Conservation (phyloP, 2,888 invertebrate genomes). For the Pandemis cinnamomeana region DNA sequence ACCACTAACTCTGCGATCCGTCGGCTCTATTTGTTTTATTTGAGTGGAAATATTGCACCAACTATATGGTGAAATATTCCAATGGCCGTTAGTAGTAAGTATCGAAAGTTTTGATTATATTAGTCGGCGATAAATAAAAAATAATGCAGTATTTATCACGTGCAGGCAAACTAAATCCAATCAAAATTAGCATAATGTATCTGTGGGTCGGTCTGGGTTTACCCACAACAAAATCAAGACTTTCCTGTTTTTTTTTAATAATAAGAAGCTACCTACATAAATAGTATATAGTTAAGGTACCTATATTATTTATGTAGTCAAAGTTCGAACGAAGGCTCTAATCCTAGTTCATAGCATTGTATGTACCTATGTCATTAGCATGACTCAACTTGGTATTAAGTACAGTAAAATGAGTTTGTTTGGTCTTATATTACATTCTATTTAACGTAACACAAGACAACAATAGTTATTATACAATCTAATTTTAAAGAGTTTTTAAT, state of each 20-base stretch:
- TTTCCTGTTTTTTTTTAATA: neutral
- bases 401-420: too few species aligned
- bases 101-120: too few species aligned
- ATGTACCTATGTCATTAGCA: too few species aligned
- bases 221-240: neutral
- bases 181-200: neutral
- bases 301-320: too few species aligned
- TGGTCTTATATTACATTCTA: too few species aligned
- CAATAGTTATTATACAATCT: neutral
- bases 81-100: neutral
- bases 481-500: neutral
- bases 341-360: too few species aligned
- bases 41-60: neutral
- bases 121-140: neutral
- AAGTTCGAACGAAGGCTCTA: too few species aligned
- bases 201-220: neutral
- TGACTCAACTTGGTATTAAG: too few species aligned
- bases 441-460: neutral
- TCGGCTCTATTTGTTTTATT: slow-evolving; percentile 1
- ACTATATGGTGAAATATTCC: neutral
- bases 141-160: neutral
- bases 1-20: neutral
- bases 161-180: neutral
- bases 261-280: too few species aligned
- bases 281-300: too few species aligned